Conservation (phyloP, 1,140 invertebrate genomes). For the Charaxes varanes region DNA sequence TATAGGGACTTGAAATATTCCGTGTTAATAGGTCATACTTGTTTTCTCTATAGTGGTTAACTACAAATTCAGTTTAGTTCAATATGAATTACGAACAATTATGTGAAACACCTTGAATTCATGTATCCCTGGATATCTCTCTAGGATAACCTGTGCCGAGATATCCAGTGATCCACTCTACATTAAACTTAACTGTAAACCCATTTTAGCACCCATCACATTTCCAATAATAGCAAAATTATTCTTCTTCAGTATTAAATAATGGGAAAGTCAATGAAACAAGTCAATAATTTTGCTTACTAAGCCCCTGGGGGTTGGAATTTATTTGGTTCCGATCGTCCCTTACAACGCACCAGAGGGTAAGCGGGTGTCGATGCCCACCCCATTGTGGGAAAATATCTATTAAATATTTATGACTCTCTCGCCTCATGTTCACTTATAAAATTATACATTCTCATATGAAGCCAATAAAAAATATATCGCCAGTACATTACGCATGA, state of each 20-base stretch:
- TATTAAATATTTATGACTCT: slow-evolving; percentile 68
- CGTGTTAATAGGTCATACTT: too few relatives aligned
- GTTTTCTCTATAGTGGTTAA: too few relatives aligned
- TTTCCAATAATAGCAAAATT: slow-evolving; percentile 28
- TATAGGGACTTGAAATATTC: too few relatives aligned
- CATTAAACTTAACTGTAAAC: too few relatives aligned
- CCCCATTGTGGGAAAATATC: slow-evolving; percentile 70
- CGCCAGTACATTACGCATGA: too few relatives aligned
- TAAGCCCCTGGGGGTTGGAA: slow-evolving; percentile 45
- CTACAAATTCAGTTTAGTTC: too few relatives aligned
- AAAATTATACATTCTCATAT: slow-evolving; percentile 11
- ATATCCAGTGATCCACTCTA: too few relatives aligned
- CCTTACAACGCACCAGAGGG: slow-evolving; percentile 58
- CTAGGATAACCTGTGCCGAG: too few relatives aligned
- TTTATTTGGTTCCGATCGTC: slow-evolving; percentile 64
- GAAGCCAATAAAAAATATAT: not conserved
- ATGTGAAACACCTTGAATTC: too few relatives aligned
- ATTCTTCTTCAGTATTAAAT: slow-evolving; percentile 21
- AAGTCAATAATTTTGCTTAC: slow-evolving; percentile 59
- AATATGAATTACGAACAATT: too few relatives aligned
- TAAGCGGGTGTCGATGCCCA: slow-evolving; percentile 64
- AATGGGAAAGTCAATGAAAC: slow-evolving; percentile 27
- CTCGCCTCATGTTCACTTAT: slow-evolving; percentile 19
- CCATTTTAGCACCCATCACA: too few relatives aligned
- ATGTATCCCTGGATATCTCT: too few relatives aligned